Percentiles rank a stretch among this genome's conserved stretches.
phyloP scores from a whole-genome alignment of 2,888 invertebrate genomes.

The Conomelus anceps region DNA sequence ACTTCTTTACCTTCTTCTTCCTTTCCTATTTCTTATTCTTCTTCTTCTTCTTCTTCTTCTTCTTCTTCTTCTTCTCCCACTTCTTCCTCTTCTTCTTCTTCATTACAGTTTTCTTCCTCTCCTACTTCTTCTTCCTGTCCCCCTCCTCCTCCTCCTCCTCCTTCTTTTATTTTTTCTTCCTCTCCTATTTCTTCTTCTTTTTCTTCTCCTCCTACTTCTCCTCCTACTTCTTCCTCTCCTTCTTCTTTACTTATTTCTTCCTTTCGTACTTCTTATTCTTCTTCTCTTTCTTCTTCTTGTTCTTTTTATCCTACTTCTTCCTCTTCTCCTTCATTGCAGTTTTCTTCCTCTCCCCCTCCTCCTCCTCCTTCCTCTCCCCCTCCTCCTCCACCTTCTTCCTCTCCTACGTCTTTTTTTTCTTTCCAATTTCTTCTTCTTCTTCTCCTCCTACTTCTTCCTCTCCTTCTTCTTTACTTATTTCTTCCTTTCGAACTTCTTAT shows the following conservation, averaged over 20 bases:
- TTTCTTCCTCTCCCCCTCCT: background rate
- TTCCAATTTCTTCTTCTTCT: background rate
- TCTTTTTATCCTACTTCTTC: background rate
- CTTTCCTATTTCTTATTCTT: background rate
- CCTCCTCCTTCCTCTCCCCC: background rate
- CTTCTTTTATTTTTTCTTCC: no score
- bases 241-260: background rate
- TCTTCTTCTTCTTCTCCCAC: no score
- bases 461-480: background rate
- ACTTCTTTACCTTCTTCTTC: background rate
- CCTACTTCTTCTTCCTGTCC: no score
- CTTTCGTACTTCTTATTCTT: background rate
- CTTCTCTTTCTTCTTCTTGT: background rate
- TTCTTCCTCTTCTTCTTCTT: no score
- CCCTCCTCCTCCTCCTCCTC: no score
- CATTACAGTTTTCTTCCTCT: no score
- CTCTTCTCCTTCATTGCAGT: background rate
- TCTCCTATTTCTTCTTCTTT: no score
- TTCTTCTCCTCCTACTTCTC: background rate
- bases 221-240: background rate
- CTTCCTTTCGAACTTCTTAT: background rate
- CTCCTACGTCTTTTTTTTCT: no score
- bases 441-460: background rate
- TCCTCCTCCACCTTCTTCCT: no score
- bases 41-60: background rate